Percentiles rank a stretch among this genome's conserved stretches.
Evolutionary conservation across 2,797 vertebrate genomes (phyloP).

Genomic region (Muscicapa comitata): DNA sequence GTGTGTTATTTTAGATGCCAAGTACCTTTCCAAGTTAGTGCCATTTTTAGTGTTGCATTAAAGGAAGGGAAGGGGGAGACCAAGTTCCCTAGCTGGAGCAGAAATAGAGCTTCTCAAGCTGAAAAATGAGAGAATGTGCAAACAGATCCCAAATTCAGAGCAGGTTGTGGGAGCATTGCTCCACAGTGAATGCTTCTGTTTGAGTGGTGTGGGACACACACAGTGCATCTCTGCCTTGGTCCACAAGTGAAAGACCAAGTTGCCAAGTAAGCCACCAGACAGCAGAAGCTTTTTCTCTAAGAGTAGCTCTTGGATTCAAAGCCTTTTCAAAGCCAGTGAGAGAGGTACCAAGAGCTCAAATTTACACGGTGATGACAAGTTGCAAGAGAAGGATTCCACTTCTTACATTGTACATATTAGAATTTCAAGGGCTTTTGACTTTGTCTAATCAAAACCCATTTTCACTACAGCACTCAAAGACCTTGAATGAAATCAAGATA

Average conservation of each 20-base stretch:
- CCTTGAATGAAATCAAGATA: background rate
- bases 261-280: background rate
- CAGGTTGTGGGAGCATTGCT: background rate
- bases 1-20: background rate
- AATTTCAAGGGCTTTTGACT: conserved; percentile 52
- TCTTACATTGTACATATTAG: background rate
- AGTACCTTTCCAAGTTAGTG: background rate
- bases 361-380: background rate
- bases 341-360: background rate
- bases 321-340: background rate
- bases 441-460: conserved; percentile 21
- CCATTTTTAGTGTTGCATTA: background rate
- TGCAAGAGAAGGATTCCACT: background rate
- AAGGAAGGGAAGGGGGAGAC: background rate
- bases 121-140: background rate
- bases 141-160: background rate
- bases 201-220: background rate
- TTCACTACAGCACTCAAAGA: conserved; percentile 30
- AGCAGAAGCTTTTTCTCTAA: background rate
- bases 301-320: background rate
- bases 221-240: background rate
- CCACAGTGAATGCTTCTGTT: background rate
- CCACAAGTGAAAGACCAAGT: background rate
- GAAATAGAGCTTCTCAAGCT: background rate
- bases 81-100: background rate